A percentile compares a stretch with the other conserved stretches of the same genome.
phyloP scores from a whole-genome alignment of 2,888 invertebrate genomes.

The Halocaridina rubra region DNA sequence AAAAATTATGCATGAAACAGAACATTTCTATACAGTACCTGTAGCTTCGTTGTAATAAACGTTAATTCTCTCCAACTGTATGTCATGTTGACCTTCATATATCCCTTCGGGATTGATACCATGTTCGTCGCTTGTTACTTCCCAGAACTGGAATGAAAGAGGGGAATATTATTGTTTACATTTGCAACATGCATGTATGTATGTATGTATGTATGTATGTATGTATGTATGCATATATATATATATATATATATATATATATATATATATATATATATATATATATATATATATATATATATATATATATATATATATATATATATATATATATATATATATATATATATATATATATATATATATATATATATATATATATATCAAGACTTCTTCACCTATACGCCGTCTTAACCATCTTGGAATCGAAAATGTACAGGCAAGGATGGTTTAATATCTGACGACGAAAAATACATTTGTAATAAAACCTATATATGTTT shows the following conservation, averaged over 20 bases:
- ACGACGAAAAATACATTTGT: too few relatives aligned
- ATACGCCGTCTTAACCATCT: too few relatives aligned
- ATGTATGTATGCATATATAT: neutral
- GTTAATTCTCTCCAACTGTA: neutral
- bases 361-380: neutral
- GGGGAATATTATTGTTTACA: too few relatives aligned
- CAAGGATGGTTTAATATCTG: too few relatives aligned
- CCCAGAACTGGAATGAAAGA: neutral
- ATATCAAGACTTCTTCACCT: too few relatives aligned
- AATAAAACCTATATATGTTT: too few relatives aligned
- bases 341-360: neutral
- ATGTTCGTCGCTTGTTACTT: neutral
- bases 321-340: neutral
- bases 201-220: neutral
- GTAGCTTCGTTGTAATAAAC: neutral
- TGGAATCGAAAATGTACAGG: too few relatives aligned
- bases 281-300: neutral
- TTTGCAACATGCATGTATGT: neutral
- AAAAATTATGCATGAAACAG: too few relatives aligned
- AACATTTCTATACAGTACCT: too few relatives aligned
- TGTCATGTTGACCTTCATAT: neutral
- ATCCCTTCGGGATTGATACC: neutral
- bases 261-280: neutral
- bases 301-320: neutral
- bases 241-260: neutral